Evolutionary conservation across 2,888 invertebrate species (phyloP).

Genomic region (Cheiracanthium punctorium): DNA sequence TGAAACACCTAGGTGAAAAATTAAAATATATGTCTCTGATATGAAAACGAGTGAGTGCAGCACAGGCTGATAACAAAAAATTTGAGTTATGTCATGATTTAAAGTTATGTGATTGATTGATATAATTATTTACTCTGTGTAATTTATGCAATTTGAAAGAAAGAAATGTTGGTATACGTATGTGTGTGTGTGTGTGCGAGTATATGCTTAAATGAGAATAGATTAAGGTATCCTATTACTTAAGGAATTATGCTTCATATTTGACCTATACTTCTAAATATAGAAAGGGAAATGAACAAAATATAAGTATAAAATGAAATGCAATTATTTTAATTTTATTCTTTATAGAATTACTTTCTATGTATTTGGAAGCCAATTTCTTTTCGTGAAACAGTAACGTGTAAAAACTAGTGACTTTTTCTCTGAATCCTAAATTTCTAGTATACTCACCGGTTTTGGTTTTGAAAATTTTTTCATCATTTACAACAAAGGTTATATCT

Average conservation of each 20-base stretch:
- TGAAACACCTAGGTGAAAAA: too few relatives aligned
- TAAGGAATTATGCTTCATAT: too few relatives aligned
- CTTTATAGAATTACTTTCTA: slow-evolving; percentile 26
- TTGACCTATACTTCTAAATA: too few relatives aligned
- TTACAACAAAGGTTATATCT: slow-evolving; percentile 65
- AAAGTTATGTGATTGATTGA: too few relatives aligned
- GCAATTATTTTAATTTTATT: slow-evolving; percentile 44
- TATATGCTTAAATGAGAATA: slow-evolving; percentile 64
- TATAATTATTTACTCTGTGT: too few relatives aligned
- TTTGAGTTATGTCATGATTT: too few relatives aligned
- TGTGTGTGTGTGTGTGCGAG: slow-evolving; percentile 47
- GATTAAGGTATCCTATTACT: too few relatives aligned
- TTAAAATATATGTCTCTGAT: too few relatives aligned
- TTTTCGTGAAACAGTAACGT: slow-evolving; percentile 60
- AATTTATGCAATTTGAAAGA: too few relatives aligned
- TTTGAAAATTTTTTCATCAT: slow-evolving; percentile 61
- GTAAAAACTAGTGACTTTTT: slow-evolving; percentile 61
- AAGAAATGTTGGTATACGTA: slow-evolving; percentile 54
- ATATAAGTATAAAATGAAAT: slow-evolving; percentile 61
- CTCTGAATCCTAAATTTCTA: slow-evolving; percentile 55
- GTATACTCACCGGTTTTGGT: slow-evolving; percentile 62
- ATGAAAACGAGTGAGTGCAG: too few relatives aligned
- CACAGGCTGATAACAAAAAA: too few relatives aligned
- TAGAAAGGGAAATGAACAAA: too few relatives aligned
- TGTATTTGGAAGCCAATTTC: slow-evolving; percentile 60